Conservation (phyloP, 2,113 vertebrate genomes). For the Camelus dromedarius region DNA sequence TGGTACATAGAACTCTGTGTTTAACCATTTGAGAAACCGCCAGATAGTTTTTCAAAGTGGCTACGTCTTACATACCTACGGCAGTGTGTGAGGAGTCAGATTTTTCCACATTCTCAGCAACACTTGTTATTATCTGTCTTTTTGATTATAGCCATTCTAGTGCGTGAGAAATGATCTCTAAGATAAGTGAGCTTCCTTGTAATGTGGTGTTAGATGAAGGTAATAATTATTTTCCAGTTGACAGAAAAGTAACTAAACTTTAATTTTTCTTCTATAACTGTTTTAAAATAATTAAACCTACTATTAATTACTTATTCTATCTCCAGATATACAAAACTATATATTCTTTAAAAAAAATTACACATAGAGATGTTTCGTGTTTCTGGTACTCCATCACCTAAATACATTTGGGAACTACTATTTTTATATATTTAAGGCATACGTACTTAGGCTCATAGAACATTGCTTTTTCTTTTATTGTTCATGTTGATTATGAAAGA, state of each 20-base stretch:
- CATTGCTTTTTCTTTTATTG: constrained; percentile 14
- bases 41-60: not conserved
- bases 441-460: not conserved
- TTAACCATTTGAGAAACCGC: not conserved
- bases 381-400: not conserved
- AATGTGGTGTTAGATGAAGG: not conserved
- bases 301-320: not conserved
- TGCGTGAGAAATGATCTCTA: not conserved
- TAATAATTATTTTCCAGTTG: not conserved
- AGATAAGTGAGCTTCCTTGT: constrained; percentile 5
- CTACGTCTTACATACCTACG: not conserved
- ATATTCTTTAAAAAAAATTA: not conserved
- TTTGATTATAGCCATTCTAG: not conserved
- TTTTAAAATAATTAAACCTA: not conserved
- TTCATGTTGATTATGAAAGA: not conserved
- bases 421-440: not conserved
- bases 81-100: not conserved
- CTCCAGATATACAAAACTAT: not conserved
- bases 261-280: not conserved
- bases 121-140: not conserved
- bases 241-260: not conserved
- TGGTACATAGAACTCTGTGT: not conserved
- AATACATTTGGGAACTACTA: not conserved
- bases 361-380: not conserved
- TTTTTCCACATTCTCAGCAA: not conserved